A percentile compares a stretch with the other conserved stretches of the same genome.
Conservation (phyloP, 2,113 vertebrate species). For the Mungos mungo region DNA sequence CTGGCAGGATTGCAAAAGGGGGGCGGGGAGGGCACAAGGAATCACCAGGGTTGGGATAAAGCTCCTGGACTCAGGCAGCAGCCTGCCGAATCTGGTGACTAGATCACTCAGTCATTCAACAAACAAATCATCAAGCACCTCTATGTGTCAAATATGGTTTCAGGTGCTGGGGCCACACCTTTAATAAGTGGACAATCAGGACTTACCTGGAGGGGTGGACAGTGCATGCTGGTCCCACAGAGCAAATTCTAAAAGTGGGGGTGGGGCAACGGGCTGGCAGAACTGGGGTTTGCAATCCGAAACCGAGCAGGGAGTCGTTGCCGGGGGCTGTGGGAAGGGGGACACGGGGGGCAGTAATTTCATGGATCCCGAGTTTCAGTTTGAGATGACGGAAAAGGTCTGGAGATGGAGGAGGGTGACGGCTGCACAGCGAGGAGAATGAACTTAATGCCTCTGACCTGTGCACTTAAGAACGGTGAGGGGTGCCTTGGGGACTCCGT, state of each 20-base stretch:
- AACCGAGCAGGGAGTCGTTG: not conserved
- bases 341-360: not conserved
- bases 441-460: not conserved
- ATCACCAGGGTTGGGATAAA: not conserved
- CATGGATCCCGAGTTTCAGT: not conserved
- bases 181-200: not conserved
- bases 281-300: not conserved
- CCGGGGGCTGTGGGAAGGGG: not conserved
- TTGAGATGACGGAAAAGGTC: not conserved
- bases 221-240: fast-evolving
- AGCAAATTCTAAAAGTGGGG: not conserved
- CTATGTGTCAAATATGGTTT: not conserved
- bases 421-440: too few relatives aligned
- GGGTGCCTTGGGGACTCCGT: too few relatives aligned
- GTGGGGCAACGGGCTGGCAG: not conserved
- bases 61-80: not conserved
- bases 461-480: not conserved
- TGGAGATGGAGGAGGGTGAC: not conserved
- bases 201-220: not conserved
- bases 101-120: not conserved
- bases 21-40: not conserved
- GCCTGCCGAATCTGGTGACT: not conserved
- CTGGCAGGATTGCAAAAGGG: not conserved
- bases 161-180: not conserved
- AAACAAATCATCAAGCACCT: not conserved